These are phyloP conservation scores for Fragum fragum DNA, from an alignment of 2,888 invertebrate genomes.

Conservation along the genomic window DNA sequence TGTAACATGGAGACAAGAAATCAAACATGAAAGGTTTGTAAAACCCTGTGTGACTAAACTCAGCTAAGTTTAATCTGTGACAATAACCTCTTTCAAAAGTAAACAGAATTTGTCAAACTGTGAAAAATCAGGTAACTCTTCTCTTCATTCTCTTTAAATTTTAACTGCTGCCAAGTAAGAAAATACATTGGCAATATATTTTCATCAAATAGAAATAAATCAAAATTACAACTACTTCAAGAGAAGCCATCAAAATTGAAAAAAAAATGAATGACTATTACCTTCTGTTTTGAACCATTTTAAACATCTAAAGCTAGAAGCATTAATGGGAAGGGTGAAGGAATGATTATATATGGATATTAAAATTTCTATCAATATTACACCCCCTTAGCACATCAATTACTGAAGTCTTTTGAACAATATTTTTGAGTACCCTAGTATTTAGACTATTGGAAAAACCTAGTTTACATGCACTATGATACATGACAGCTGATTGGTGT, in stretches of 20 bases:
- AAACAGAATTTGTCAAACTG: conserved; percentile 23
- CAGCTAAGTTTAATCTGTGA: conserved; percentile 27
- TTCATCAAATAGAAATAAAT: too few species aligned
- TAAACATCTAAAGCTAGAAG: too few species aligned
- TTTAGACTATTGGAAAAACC: too few species aligned
- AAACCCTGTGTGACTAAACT: conserved; percentile 16
- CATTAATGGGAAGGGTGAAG: not conserved
- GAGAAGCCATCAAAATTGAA: too few species aligned
- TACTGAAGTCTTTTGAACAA: not conserved
- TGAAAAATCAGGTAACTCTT: conserved; percentile 8
- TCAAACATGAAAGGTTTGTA: not conserved
- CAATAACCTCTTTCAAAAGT: conserved; percentile 17
- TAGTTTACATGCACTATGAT: too few species aligned
- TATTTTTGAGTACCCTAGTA: not conserved
- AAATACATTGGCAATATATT: too few species aligned
- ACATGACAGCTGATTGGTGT: too few species aligned
- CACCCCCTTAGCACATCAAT: not conserved
- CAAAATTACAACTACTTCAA: too few species aligned
- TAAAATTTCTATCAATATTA: conserved; percentile 6
- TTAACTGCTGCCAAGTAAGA: too few species aligned
- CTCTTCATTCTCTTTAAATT: too few species aligned
- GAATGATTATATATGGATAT: not conserved
- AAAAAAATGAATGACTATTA: too few species aligned
- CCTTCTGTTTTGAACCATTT: too few species aligned
- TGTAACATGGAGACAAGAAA: not conserved